Conservation (phyloP, 1,140 invertebrate species). For the Eriosoma lanigerum region DNA sequence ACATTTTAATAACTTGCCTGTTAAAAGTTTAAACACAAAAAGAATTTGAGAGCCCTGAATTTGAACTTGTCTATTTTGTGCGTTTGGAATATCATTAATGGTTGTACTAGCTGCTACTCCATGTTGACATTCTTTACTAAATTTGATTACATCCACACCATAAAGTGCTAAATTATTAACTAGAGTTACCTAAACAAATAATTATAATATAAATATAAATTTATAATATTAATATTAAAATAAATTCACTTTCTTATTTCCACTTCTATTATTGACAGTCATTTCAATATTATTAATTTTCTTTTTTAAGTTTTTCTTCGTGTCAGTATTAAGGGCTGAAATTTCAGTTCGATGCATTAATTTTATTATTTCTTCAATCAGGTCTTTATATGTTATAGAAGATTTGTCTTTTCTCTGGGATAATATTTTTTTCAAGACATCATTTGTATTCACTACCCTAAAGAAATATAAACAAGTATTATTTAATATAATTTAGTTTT, state of each 20-base stretch:
- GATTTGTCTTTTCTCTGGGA: conserved; percentile 53
- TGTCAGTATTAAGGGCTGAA: conserved; percentile 61
- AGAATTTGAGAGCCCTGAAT: conserved; percentile 89
- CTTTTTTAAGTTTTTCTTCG: conserved; percentile 57
- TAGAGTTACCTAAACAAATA: conserved; percentile 71
- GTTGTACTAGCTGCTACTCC: conserved; percentile 83
- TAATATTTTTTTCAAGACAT: conserved; percentile 59
- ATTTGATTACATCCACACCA: conserved; percentile 76
- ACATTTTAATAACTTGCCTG: conserved; percentile 61
- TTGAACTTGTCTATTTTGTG: conserved; percentile 76
- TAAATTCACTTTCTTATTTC: conserved; percentile 82
- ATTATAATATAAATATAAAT: not conserved
- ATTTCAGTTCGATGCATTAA: conserved; percentile 78
- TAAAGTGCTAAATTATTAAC: conserved; percentile 84
- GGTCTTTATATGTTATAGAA: conserved; percentile 70
- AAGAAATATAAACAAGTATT: conserved; percentile 52
- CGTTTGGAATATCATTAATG: conserved; percentile 72
- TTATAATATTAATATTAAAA: not conserved
- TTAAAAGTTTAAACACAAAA: conserved; percentile 73
- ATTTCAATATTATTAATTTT: conserved; percentile 80
- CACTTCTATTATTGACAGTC: conserved; percentile 72
- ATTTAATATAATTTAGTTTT: not conserved
- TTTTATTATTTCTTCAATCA: conserved; percentile 68
- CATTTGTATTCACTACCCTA: conserved; percentile 65
- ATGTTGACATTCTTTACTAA: conserved; percentile 80